phyloP scores from a whole-genome alignment of 2,113 vertebrate species.

The Prionailurus viverrinus region DNA sequence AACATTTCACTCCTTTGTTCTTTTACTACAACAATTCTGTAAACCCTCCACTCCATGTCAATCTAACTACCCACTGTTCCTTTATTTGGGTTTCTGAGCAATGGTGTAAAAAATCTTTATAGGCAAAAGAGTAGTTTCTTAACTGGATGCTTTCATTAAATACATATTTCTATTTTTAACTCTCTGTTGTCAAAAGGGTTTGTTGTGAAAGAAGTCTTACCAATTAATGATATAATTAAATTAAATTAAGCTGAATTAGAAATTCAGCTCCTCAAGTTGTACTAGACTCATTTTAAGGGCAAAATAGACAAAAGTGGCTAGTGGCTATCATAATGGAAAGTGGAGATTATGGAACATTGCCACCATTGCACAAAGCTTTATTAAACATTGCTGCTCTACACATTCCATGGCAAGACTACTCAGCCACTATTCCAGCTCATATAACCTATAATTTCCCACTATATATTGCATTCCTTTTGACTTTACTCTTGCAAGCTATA shows the following conservation, averaged over 20 bases:
- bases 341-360: neutral
- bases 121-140: neutral
- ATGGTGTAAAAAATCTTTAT: neutral
- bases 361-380: constrained; percentile 17
- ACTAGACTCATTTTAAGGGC: constrained; percentile 4
- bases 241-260: neutral
- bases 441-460: neutral
- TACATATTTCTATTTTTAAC: neutral
- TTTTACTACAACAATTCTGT: neutral
- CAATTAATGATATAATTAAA: constrained; percentile 32
- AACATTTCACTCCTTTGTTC: neutral
- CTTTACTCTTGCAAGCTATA: neutral
- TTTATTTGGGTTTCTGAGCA: constrained; percentile 23
- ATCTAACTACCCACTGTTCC: neutral
- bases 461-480: neutral
- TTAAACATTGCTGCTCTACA: neutral
- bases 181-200: neutral
- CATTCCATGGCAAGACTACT: neutral
- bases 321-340: neutral
- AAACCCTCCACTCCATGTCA: neutral
- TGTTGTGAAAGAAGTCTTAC: constrained; percentile 40
- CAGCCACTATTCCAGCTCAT: neutral
- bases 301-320: neutral
- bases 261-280: neutral
- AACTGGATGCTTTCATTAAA: neutral